A percentile compares a stretch with the other conserved stretches of the same genome.
These are phyloP conservation scores for Paramormyrops hopkinsi DNA, from an alignment of 2,797 vertebrate genomes.

Conservation along the genomic window DNA sequence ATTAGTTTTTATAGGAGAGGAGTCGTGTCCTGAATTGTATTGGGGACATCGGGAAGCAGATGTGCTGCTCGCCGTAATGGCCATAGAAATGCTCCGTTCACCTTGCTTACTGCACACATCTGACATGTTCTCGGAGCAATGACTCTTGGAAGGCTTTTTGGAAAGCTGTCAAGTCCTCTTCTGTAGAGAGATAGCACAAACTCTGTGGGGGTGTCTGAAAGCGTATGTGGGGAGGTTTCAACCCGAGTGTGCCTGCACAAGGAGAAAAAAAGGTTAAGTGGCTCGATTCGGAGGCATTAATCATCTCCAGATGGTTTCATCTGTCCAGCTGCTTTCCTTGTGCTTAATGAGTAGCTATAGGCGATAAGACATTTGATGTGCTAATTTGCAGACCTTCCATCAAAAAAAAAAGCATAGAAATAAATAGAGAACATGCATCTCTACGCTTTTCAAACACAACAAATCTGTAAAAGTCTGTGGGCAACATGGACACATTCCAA, in stretches of 20 bases:
- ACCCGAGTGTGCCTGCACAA: neutral
- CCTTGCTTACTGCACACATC: slow-evolving; percentile 2
- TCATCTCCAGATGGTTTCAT: slow-evolving; percentile 31
- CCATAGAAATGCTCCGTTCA: neutral
- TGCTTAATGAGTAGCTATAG: slow-evolving; percentile 29
- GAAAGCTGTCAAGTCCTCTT: slow-evolving; percentile 4
- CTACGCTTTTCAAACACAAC: neutral
- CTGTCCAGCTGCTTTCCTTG: slow-evolving; percentile 21
- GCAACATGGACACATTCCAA: neutral
- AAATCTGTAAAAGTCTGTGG: neutral
- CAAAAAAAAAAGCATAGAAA: slow-evolving; percentile 5
- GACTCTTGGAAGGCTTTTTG: slow-evolving; percentile 10
- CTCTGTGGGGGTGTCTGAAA: neutral
- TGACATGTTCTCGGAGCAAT: neutral
- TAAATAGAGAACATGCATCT: neutral
- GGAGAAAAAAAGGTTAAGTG: slow-evolving; percentile 28
- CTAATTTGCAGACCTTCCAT: neutral
- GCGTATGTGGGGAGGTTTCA: neutral
- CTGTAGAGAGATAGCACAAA: neutral
- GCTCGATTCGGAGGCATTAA: slow-evolving; percentile 13
- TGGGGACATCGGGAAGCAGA: slow-evolving; percentile 3
- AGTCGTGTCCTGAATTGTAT: slow-evolving; percentile 7
- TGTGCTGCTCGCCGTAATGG: slow-evolving; percentile 1
- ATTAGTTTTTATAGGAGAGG: slow-evolving; percentile 31
- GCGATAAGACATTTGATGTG: slow-evolving; percentile 12